Evolutionary conservation across 53 echinoderm and acorn worm species (phyloP), one percentile per base, ranked within the genome.

Genomic region (Henricia sp.): DNA sequence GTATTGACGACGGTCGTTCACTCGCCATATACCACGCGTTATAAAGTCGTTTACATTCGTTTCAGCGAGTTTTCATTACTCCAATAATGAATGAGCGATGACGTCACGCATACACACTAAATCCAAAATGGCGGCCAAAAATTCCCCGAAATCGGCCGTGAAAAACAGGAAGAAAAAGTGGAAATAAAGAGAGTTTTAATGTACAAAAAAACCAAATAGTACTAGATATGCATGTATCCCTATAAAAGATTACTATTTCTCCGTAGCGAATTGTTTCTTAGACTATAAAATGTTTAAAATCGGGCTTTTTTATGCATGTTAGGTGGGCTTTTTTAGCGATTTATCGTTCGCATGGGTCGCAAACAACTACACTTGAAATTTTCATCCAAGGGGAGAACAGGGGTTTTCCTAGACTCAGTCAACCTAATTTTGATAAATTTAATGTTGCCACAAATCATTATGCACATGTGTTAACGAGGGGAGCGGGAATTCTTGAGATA

Each of bases 11-110:
- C 55, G 55, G 55, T 24, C 55, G 55, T 55, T 55, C 55, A n/a
- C 19, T n/a, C 23, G n/a, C 20, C 55, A 55, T 55, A 4, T 55
- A 55, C 23, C 17, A 19, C 17, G 55, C 55, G 55, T 55, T 55
- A 55, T n/a, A 55, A 55, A 55, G 55, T 24, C 19, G 55, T n/a
- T 9, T 4, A 24, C 20, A 17, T 55, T 55, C 55, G 23, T 55
- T 3, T n/a, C n/a, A 55, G 55, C 55, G 55, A 55, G 55, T 55
- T 55, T 55, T 55, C 55, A 55, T 55, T 55, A 55, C 55, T 55
- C 55, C 55, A 55, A 17, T 55, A 4, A 55, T 55, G 55, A 19
- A 24, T 3, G 19, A 55, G 55, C 55, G 19, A 19, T 55, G 55
- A 55, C 55, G 55, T 55, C 55, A 55, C 55, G 19, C 55, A 10